Conservation (phyloP, 2,797 vertebrate genomes). For the Monodelphis domestica region DNA sequence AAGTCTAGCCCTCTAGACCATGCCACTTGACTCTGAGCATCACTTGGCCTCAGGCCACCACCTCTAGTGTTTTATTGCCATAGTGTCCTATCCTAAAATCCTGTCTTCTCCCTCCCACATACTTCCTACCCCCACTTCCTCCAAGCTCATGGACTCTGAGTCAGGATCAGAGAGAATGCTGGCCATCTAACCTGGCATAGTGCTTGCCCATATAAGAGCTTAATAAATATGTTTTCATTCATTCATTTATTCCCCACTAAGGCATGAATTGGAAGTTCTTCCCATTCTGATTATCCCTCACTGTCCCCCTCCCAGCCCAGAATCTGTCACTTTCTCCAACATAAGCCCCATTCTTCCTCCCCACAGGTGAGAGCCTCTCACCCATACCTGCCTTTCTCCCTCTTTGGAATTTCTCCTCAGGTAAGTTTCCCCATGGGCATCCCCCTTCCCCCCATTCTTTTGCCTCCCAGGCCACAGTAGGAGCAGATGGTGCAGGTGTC, state of each 20-base stretch:
- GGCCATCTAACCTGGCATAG: not conserved
- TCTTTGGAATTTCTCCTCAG: not conserved
- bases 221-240: not conserved
- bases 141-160: not conserved
- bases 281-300: not conserved
- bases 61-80: not conserved
- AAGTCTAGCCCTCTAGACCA: not conserved
- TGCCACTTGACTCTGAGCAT: not conserved
- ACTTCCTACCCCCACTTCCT: not conserved
- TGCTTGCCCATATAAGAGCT: not conserved
- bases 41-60: not conserved
- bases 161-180: not conserved
- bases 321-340: not conserved
- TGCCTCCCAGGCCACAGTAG: not conserved
- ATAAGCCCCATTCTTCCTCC: not conserved
- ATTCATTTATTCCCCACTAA: not conserved
- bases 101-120: not conserved
- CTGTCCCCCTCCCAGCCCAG: not conserved
- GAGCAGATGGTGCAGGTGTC: conserved; percentile 57
- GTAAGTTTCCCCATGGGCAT: not conserved
- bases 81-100: not conserved
- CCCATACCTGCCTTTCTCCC: not conserved
- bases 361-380: not conserved
- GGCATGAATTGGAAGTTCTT: not conserved
- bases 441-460: not conserved